Conservation (phyloP, 2,888 invertebrate species). For the Hydriomena furcata region DNA sequence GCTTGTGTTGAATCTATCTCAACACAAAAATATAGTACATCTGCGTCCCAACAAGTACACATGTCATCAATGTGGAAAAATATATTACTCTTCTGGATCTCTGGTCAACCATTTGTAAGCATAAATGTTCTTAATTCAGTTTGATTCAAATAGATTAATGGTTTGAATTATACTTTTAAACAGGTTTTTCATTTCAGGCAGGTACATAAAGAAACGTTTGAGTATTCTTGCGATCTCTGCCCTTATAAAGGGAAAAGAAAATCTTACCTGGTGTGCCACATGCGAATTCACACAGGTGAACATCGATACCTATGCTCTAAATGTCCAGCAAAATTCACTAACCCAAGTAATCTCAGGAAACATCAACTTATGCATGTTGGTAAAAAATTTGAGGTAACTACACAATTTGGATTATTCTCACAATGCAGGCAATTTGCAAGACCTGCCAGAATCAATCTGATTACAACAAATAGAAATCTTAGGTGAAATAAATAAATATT, state of each 20-base stretch:
- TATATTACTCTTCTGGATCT: conserved; percentile 35
- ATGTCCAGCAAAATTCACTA: conserved; percentile 40
- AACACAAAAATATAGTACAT: conserved; percentile 36
- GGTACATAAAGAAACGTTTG: conserved; percentile 37
- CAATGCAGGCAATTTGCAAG: no score
- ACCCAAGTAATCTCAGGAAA: conserved; percentile 39
- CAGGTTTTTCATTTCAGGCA: conserved; percentile 29
- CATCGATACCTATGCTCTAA: conserved; percentile 38
- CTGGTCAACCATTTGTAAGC: conserved; percentile 38
- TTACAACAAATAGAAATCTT: no score
- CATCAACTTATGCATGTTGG: conserved; percentile 38
- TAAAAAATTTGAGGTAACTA: conserved; percentile 39
- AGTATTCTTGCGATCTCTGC: conserved; percentile 37
- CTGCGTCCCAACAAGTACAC: conserved; percentile 34
- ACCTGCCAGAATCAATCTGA: no score
- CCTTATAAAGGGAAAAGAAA: conserved; percentile 41
- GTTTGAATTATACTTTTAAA: no score
- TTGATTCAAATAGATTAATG: no score
- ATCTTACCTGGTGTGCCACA: conserved; percentile 40
- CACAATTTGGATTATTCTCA: no score
- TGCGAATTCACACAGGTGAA: conserved; percentile 41
- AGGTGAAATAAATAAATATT: no score
- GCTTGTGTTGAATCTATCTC: conserved; percentile 35
- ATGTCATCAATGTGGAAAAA: conserved; percentile 42
- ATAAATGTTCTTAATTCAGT: neutral